Percentiles rank a stretch among this genome's conserved stretches.
These are phyloP conservation scores for Candoia aspera DNA, from an alignment of 2,113 vertebrate species.

Conservation along the genomic window DNA sequence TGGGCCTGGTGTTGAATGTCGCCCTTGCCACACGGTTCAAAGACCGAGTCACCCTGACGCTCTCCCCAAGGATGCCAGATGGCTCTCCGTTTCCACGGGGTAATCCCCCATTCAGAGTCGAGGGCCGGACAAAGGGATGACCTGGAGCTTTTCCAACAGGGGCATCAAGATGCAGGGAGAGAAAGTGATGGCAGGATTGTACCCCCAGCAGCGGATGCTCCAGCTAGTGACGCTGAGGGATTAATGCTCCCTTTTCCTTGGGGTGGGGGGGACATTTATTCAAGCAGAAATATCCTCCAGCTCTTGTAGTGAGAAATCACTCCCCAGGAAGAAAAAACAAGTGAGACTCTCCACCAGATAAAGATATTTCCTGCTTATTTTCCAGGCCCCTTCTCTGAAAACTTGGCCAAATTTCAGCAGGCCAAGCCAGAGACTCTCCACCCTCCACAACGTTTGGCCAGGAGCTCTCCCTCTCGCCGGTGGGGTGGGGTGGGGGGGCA, in stretches of 20 bases:
- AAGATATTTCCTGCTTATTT: not conserved
- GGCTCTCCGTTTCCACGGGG: not conserved
- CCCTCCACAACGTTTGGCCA: not conserved
- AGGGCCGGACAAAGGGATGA: too few relatives aligned
- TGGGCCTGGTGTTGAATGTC: constrained; percentile 16
- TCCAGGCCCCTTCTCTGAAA: not conserved
- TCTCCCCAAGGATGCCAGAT: not conserved
- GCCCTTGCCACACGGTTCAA: not conserved
- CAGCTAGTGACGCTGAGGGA: not conserved
- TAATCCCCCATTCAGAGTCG: not conserved
- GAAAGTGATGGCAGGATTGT: not conserved
- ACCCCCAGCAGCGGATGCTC: not conserved
- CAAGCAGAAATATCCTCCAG: not conserved
- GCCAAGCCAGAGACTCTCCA: not conserved
- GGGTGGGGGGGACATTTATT: too few relatives aligned
- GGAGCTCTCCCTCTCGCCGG: not conserved
- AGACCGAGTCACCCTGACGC: not conserved
- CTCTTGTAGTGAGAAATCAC: not conserved
- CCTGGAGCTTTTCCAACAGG: too few relatives aligned
- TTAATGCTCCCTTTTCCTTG: not conserved
- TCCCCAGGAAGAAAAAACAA: not conserved
- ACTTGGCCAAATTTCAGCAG: not conserved
- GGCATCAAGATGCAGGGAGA: not conserved
- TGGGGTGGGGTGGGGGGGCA: too few relatives aligned
- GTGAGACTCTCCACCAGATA: not conserved